Evolutionary conservation across 2,113 vertebrate species (phyloP).

Genomic region (Taxidea taxus): DNA sequence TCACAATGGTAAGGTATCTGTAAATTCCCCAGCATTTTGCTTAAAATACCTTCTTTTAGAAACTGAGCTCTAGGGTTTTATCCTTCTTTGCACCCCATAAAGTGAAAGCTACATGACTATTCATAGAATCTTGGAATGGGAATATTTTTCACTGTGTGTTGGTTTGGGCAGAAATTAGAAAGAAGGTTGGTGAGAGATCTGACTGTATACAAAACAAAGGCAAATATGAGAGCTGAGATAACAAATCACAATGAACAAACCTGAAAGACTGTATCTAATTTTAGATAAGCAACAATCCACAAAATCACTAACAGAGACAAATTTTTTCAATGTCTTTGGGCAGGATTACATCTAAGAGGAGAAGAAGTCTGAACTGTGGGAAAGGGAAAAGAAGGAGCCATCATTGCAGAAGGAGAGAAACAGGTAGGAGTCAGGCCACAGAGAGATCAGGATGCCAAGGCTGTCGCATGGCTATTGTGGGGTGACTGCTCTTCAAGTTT

Average conservation of each 20-base stretch:
- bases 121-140: background rate
- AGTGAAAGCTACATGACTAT: background rate
- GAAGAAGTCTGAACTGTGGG: background rate
- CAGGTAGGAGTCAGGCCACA: background rate
- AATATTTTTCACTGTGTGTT: background rate
- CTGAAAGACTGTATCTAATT: background rate
- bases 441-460: background rate
- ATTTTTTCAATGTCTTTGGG: background rate
- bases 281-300: background rate
- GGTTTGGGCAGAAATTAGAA: background rate
- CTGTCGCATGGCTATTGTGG: fast-evolving
- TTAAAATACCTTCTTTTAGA: constrained; percentile 42
- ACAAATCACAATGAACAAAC: background rate
- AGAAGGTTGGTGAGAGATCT: background rate
- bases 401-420: background rate
- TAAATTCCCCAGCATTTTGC: background rate
- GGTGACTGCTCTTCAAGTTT: background rate
- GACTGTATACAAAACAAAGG: background rate
- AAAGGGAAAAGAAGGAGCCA: background rate
- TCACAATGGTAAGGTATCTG: background rate
- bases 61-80: background rate
- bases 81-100: background rate
- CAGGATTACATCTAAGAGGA: background rate
- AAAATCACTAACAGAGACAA: background rate
- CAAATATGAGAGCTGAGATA: background rate